Evolutionary conservation across 2,797 vertebrate genomes (phyloP).

Genomic region (Paedocypris micromegethes): DNA sequence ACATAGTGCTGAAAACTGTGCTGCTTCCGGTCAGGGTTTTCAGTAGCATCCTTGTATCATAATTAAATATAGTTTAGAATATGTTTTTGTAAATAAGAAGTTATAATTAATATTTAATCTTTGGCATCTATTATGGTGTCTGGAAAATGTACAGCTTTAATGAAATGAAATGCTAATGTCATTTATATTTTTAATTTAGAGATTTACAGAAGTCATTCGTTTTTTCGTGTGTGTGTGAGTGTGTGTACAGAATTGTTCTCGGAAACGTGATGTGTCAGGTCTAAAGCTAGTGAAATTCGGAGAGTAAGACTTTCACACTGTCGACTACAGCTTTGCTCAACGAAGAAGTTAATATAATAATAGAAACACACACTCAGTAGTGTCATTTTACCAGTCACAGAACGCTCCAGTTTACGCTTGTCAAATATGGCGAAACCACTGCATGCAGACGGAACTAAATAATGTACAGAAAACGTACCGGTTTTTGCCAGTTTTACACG

Average conservation of each 20-base stretch:
- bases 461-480: no score
- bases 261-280: no score
- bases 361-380: slow-evolving; percentile 23
- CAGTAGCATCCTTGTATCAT: not conserved
- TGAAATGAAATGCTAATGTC: not conserved
- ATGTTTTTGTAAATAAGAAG: no score
- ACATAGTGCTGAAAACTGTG: not conserved
- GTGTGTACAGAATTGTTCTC: no score
- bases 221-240: no score
- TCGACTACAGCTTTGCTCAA: not conserved
- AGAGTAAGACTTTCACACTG: not conserved
- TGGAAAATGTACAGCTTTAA: not conserved
- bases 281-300: no score
- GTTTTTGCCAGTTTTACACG: no score
- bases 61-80: no score
- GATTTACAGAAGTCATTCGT: no score
- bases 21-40: slow-evolving; percentile 18
- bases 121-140: not conserved
- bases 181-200: not conserved
- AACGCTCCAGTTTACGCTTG: slow-evolving; percentile 37
- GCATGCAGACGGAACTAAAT: no score
- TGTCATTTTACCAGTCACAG: slow-evolving; percentile 11
- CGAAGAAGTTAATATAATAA: slow-evolving; percentile 31
- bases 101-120: not conserved
- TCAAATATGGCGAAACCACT: slow-evolving; percentile 40